Conservation (phyloP, 2,888 invertebrate genomes). For the Loripinus fragilis region DNA sequence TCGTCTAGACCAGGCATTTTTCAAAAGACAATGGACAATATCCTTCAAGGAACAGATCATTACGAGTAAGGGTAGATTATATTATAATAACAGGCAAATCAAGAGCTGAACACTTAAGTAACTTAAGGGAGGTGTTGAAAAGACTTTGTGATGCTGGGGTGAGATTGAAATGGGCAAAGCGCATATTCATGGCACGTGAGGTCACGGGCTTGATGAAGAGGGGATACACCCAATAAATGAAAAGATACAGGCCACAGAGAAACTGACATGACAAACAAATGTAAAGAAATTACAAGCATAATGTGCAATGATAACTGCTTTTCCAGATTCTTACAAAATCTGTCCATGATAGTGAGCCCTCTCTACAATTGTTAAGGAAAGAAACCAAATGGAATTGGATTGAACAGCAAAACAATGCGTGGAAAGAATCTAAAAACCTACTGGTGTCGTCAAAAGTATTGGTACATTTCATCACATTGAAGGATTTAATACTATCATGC, state of each 20-base stretch:
- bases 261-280: slow-evolving; percentile 35
- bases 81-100: slow-evolving; percentile 59
- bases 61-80: slow-evolving; percentile 64
- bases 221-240: slow-evolving; percentile 31
- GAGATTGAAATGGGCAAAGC: slow-evolving; percentile 17
- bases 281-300: slow-evolving; percentile 36
- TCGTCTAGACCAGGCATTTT: slow-evolving; percentile 55
- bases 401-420: background rate
- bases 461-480: slow-evolving; percentile 81
- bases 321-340: slow-evolving; percentile 34
- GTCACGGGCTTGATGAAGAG: slow-evolving; percentile 33
- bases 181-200: slow-evolving; percentile 23
- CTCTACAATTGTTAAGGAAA: slow-evolving; percentile 39
- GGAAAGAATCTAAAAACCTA: background rate
- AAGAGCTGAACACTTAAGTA: slow-evolving; percentile 50
- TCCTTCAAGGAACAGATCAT: slow-evolving; percentile 57
- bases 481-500: slow-evolving; percentile 31
- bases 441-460: slow-evolving; percentile 70
- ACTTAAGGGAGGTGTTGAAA: slow-evolving; percentile 29
- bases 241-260: slow-evolving; percentile 35
- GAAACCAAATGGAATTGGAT: background rate
- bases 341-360: slow-evolving; percentile 41
- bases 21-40: slow-evolving; percentile 63
- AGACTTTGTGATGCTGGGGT: slow-evolving; percentile 21
- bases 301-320: slow-evolving; percentile 39